Percentiles rank a stretch among this genome's conserved stretches.
phyloP scores from a whole-genome alignment of 1,140 invertebrate genomes.

The Gonioctena quinquepunctata region DNA sequence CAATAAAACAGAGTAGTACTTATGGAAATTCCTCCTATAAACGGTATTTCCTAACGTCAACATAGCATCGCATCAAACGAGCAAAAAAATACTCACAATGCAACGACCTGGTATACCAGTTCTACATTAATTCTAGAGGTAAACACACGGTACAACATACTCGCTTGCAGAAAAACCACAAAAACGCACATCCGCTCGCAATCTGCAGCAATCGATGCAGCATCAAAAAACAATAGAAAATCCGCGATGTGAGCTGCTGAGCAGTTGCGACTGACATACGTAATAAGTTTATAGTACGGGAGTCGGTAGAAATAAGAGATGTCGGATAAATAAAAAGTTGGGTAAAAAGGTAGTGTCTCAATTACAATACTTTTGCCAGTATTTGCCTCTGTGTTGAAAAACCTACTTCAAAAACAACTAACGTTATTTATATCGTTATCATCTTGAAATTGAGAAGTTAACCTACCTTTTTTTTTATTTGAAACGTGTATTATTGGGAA shows the following conservation, averaged over 20 bases:
- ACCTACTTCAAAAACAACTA: too few relatives aligned
- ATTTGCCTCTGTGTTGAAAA: too few relatives aligned
- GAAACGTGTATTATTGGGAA: too few relatives aligned
- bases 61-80: not conserved
- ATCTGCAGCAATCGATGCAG: constrained; percentile 11
- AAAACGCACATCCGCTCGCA: constrained; percentile 35
- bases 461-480: too few relatives aligned
- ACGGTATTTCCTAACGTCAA: not conserved
- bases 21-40: not conserved
- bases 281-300: not conserved
- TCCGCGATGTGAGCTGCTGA: constrained; percentile 24
- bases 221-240: constrained; percentile 40
- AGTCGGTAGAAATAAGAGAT: not conserved
- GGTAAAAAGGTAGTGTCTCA: not conserved
- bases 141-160: constrained; percentile 31
- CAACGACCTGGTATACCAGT: constrained; percentile 23
- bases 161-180: constrained; percentile 26
- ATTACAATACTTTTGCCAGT: too few relatives aligned
- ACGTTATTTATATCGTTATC: too few relatives aligned
- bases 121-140: constrained; percentile 37
- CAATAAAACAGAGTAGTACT: not conserved
- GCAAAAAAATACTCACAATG: constrained; percentile 4
- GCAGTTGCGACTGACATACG: not conserved
- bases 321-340: not conserved
- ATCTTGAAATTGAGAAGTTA: too few relatives aligned